Conservation (phyloP, 2,888 invertebrate species). For the Cheilosia impressa region DNA sequence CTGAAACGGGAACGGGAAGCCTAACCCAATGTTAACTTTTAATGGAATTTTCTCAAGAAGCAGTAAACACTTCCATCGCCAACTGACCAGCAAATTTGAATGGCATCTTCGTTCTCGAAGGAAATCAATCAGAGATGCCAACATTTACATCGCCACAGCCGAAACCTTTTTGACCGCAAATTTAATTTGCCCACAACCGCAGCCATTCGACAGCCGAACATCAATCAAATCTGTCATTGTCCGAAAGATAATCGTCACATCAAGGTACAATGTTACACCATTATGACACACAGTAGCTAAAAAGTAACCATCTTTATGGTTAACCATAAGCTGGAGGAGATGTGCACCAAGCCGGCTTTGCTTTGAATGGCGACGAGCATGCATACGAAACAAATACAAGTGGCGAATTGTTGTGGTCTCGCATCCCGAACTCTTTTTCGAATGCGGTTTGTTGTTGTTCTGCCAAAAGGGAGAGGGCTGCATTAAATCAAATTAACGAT, state of each 20-base stretch:
- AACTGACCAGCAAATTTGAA: neutral
- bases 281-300: conserved; percentile 65
- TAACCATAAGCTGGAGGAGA: conserved; percentile 21
- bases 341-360: conserved; percentile 35
- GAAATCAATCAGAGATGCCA: conserved; percentile 27
- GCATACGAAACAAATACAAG: conserved; percentile 10
- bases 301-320: conserved; percentile 68
- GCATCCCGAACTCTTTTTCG: conserved; percentile 30
- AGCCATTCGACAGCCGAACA: conserved; percentile 66
- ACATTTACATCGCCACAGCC: neutral
- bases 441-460: conserved; percentile 61
- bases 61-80: conserved; percentile 14
- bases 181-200: conserved; percentile 74
- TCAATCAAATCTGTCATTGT: conserved; percentile 75
- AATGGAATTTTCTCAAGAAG: neutral
- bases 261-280: conserved; percentile 60
- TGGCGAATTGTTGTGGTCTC: conserved; percentile 59
- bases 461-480: conserved; percentile 17
- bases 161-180: conserved; percentile 65
- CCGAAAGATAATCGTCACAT: conserved; percentile 69
- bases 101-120: conserved; percentile 7
- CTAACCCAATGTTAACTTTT: conserved; percentile 1
- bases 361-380: conserved; percentile 38
- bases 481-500: conserved; percentile 74
- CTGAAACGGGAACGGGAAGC: neutral